These are phyloP conservation scores for Galerucella calmariensis DNA, from an alignment of 2,888 invertebrate genomes.

Conservation along the genomic window DNA sequence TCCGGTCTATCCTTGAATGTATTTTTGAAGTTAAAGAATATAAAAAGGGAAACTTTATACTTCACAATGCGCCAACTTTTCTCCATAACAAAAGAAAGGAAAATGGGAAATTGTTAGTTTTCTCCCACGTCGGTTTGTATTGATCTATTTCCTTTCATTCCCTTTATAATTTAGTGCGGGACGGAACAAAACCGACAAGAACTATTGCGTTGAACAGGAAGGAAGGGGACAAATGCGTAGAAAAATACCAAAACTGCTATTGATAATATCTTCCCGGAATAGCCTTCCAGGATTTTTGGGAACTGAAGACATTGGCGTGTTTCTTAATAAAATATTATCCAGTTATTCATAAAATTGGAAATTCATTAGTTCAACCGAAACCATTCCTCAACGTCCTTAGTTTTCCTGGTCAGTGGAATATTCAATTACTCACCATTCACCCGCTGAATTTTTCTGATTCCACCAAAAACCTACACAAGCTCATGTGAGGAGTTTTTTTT, in stretches of 20 bases:
- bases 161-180: constrained; percentile 35
- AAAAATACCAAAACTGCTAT: background rate
- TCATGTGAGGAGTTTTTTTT: too few species aligned
- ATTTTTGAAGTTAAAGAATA: background rate
- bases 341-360: too few species aligned
- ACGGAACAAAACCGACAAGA: background rate
- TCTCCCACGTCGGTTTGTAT: constrained; percentile 34
- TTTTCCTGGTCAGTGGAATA: too few species aligned
- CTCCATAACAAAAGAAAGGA: constrained; percentile 33
- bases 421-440: too few species aligned
- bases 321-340: too few species aligned
- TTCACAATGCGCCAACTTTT: constrained; percentile 29
- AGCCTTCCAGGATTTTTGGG: background rate
- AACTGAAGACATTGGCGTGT: too few species aligned
- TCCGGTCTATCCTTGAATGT: background rate
- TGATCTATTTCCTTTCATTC: constrained; percentile 33
- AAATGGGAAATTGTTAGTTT: constrained; percentile 38
- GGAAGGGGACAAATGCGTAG: background rate
- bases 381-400: too few species aligned
- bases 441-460: too few species aligned
- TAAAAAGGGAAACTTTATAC: constrained; percentile 4
- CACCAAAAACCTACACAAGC: too few species aligned
- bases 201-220: background rate
- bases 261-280: background rate
- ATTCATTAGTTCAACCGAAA: too few species aligned